These are phyloP conservation scores for Gallinago jamesoni DNA, from an alignment of 2,113 vertebrate species.

Conservation along the genomic window DNA sequence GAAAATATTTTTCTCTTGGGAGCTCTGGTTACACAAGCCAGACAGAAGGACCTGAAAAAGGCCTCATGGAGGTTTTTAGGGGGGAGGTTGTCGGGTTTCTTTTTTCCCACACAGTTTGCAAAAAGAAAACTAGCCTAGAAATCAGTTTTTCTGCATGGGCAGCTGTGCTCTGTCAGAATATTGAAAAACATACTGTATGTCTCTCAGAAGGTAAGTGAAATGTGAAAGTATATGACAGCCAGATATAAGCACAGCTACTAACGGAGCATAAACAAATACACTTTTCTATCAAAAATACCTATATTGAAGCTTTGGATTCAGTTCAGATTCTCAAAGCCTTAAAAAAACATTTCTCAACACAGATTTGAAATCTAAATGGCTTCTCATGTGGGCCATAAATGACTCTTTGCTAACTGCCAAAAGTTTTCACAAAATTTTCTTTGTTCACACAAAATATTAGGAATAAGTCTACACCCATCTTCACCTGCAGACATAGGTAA, in stretches of 20 bases:
- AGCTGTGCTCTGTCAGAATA: neutral
- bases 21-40: neutral
- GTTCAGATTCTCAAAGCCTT: neutral
- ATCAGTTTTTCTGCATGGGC: slow-evolving; percentile 3
- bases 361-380: neutral
- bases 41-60: neutral
- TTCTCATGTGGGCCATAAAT: neutral
- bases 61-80: neutral
- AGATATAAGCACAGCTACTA: neutral
- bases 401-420: neutral
- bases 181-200: neutral
- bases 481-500: neutral
- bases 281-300: neutral
- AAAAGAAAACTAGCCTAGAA: neutral
- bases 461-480: neutral
- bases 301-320: neutral
- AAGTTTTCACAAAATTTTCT: neutral
- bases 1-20: neutral
- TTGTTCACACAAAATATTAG: neutral
- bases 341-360: neutral
- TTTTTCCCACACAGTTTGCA: neutral
- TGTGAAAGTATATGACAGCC: neutral
- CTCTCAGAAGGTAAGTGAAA: slow-evolving; percentile 31
- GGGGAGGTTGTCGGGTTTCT: neutral
- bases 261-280: neutral